Evolutionary conservation across 2,888 invertebrate species (phyloP), one percentile per base, ranked within the genome.

Genomic region (Coremacera marginata): DNA sequence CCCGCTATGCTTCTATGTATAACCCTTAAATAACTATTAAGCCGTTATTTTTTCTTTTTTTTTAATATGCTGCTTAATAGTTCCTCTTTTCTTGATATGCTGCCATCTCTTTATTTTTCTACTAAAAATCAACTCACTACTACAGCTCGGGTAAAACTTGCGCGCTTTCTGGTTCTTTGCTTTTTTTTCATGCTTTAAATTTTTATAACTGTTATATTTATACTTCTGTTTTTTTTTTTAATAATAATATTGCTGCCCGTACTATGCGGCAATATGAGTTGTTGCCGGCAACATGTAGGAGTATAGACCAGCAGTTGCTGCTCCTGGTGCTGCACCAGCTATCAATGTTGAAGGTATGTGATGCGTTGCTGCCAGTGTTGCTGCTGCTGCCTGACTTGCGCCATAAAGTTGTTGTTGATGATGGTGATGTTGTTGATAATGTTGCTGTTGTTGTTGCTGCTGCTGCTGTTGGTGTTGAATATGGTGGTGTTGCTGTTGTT

Each of bases 211-310:
- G 68, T 67, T 74, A 8, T 77, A 76, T 80, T 73, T 81, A 79
- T 62, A 80, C 37, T 82, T 82, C 57, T 78, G 65, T 80, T 67
- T 78, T 75, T 52, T 78, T 76, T 75, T 19, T 55, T 74, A 67
- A 78, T 81, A 78, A 81, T 80, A 81, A 80, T 70, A 82, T 84
- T 81, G 84, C 82, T 81, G 81, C 78, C 80, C 83, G 81, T 85
- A 84, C 85, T 86, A 86, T 84, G 88, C 89, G 75, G 87, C 86
- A 81, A 88, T 88, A 79, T 89, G 88, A 74, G 88, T 85, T 80
- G 88, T 84, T 81, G 88, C 85, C 77, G 88, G 89, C 86, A 89
- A 80, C 82, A 89, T 84, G 78, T 89, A 89, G 74, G 89, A 88
- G 78, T 88, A 88, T 80, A 88, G 82, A 80, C 87, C 85, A 76